These are phyloP conservation scores for Genyomyrus donnyi DNA, from an alignment of 2,113 vertebrate species.

Conservation along the genomic window DNA sequence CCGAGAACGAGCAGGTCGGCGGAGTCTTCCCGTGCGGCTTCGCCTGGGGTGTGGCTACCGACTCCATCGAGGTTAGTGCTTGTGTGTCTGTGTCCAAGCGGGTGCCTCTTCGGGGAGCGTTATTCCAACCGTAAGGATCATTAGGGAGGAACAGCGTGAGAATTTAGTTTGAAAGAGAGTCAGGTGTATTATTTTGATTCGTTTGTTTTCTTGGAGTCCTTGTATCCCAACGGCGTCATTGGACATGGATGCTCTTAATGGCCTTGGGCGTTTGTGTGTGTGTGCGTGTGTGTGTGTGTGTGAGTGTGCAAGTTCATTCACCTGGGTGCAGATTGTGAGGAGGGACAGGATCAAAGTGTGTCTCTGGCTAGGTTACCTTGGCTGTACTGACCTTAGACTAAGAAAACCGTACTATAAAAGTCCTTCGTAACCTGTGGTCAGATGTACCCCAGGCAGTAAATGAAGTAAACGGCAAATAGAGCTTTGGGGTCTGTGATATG, in stretches of 20 bases:
- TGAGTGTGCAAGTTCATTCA: not conserved
- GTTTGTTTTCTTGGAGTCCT: not conserved
- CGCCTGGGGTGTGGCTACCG: conserved; percentile 84
- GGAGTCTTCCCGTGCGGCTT: conserved; percentile 84
- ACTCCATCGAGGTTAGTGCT: conserved; percentile 76
- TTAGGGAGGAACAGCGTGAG: not conserved
- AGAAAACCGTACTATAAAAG: not conserved
- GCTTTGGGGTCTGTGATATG: not conserved
- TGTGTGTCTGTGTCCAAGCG: not conserved
- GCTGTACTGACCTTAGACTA: conserved; percentile 14
- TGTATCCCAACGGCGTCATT: not conserved
- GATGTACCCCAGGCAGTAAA: not conserved
- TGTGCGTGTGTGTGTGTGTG: not conserved
- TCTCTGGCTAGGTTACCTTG: not conserved
- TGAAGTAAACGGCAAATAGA: not conserved
- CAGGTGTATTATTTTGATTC: not conserved
- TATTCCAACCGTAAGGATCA: not conserved
- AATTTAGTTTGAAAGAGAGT: not conserved
- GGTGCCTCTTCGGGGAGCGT: not conserved
- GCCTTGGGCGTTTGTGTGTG: not conserved
- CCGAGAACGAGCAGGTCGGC: conserved; percentile 73
- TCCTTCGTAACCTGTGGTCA: not conserved
- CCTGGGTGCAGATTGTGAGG: not conserved
- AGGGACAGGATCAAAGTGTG: not conserved
- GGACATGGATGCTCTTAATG: not conserved